Evolutionary conservation across 1,140 invertebrate genomes (phyloP), one percentile per base, ranked within the genome.

Genomic region (Penaeus vannamei): DNA sequence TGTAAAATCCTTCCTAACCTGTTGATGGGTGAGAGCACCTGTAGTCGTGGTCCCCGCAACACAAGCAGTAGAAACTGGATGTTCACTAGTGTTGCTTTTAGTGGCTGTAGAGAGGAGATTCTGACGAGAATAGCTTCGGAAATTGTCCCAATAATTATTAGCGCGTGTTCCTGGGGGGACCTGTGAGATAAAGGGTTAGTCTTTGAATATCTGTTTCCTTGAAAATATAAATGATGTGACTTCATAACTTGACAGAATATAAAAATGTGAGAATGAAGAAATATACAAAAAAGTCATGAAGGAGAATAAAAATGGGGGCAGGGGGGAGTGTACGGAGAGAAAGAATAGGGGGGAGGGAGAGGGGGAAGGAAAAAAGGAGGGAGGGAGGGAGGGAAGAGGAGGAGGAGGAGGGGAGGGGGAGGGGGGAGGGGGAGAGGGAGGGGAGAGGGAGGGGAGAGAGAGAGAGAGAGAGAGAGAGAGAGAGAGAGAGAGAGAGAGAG

Each of bases 111-210:
- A 97, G 4, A 97, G 94, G 59, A 97, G 94, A 93, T 97, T 97
- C 94, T 97, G 96, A 81, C 96, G 95, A 19, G 96, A 97, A 92
- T 97, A 97, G 92, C 96, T 97, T 93, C 92, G 91, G 92, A 98
- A 97, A 94, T 97, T 97, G 92, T 98, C 97, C 97, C 96, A 97
- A 93, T 97, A 97, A 93, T 97, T 97, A 93, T 97, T 98, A 72
- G 97, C 96, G 89, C 97, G 94, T 93, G 96, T 97, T 36, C 96
- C 96, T 22, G 97, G 96, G 66, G 96, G 95, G 87, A 97, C 96
- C 94, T 97, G 96, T 8, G 7, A 69, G 69, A 23, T 59, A 22
- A 20, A 0, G 20, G 53, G 53, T 53, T 0, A 17, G 14, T 17
- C 8, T 53, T 17, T 53, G 17, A 12, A 53, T 53, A 17, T 53